Conservation (phyloP, 2,113 vertebrate genomes). For the Herpetotheres cachinnans region DNA sequence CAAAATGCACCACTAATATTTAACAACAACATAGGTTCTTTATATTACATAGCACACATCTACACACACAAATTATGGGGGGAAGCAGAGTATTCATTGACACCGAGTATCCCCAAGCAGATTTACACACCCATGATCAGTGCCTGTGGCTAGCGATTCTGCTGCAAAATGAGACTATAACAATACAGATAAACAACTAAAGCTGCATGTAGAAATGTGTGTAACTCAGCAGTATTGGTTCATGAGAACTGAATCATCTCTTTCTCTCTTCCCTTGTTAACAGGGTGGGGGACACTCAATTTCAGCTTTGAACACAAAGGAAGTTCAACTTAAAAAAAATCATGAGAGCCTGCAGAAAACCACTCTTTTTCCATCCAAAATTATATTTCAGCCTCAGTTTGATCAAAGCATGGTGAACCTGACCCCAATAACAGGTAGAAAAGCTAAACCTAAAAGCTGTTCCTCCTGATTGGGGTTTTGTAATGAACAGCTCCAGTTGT, state of each 20-base stretch:
- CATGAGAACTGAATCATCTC: conserved; percentile 14
- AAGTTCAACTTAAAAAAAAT: not conserved
- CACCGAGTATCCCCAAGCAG: not conserved
- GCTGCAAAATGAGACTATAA: conserved; percentile 46
- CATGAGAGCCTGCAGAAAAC: not conserved
- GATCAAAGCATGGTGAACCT: not conserved
- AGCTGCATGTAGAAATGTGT: not conserved
- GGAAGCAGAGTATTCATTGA: not conserved
- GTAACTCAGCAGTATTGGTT: conserved; percentile 22
- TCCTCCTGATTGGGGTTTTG: not conserved
- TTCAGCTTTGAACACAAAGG: conserved; percentile 21
- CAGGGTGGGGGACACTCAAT: not conserved
- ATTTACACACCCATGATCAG: not conserved
- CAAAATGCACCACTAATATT: conserved; percentile 67
- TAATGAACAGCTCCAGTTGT: not conserved
- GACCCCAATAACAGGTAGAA: not conserved
- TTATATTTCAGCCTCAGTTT: not conserved
- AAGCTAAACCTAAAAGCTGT: conserved; percentile 7
- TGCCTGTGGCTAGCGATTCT: conserved; percentile 6
- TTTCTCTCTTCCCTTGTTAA: conserved; percentile 21
- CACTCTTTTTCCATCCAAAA: not conserved
- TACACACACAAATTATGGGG: not conserved
- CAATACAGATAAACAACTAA: conserved; percentile 15
- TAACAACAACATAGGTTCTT: conserved; percentile 57
- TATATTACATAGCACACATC: not conserved